A percentile compares a stretch with the other conserved stretches of the same genome.
Evolutionary conservation across 2,888 invertebrate species (phyloP).

Genomic region (Patella ulyssiponensis): DNA sequence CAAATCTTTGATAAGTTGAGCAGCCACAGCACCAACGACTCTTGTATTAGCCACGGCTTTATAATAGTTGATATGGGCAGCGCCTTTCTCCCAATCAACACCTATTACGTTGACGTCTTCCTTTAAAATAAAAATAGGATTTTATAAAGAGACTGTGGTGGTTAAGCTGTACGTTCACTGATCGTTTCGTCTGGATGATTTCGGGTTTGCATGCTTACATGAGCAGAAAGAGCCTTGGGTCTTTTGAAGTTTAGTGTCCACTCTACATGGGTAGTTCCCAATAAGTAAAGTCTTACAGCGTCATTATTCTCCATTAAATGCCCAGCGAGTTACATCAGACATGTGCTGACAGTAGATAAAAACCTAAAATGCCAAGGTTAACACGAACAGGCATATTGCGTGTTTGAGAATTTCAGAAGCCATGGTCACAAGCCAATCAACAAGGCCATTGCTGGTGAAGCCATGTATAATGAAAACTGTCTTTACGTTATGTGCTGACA

Average conservation of each 20-base stretch:
- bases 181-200: too few relatives aligned
- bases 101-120: conserved; percentile 30
- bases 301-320: too few relatives aligned
- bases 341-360: too few relatives aligned
- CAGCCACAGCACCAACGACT: conserved; percentile 31
- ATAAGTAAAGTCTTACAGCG: too few relatives aligned
- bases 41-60: conserved; percentile 35
- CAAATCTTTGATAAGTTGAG: conserved; percentile 24
- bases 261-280: too few relatives aligned
- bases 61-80: conserved; percentile 31
- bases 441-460: conserved; percentile 10
- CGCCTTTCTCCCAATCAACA: conserved; percentile 33
- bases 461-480: conserved; percentile 17
- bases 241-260: too few relatives aligned
- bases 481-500: neutral
- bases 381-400: neutral
- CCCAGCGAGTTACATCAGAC: too few relatives aligned
- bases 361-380: too few relatives aligned
- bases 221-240: too few relatives aligned
- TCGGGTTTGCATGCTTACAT: too few relatives aligned
- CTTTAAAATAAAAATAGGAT: neutral
- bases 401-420: conserved; percentile 15
- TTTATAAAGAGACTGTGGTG: too few relatives aligned
- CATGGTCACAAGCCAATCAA: conserved; percentile 7
- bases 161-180: too few relatives aligned